Conservation (phyloP, 2,797 vertebrate species). For the Semotilus atromaculatus region DNA sequence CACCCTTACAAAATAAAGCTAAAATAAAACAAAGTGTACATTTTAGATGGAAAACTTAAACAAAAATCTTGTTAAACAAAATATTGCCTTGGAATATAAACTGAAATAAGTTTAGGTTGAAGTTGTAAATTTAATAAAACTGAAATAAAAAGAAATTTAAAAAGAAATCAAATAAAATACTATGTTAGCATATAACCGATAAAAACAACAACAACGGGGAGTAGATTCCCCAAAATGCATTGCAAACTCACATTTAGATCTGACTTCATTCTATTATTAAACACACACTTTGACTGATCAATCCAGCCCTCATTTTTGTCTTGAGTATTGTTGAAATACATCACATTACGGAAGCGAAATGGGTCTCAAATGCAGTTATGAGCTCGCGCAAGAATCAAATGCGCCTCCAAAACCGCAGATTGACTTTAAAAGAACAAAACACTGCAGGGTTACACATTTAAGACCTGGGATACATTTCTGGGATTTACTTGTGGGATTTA, state of each 20-base stretch:
- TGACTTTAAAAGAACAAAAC: neutral
- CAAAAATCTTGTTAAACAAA: neutral
- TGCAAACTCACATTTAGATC: neutral
- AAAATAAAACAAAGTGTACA: neutral
- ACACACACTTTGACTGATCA: neutral
- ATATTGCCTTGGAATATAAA: neutral
- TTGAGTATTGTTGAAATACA: neutral
- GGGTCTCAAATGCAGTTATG: constrained; percentile 3
- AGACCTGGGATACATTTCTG: constrained; percentile 19
- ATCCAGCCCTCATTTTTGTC: neutral
- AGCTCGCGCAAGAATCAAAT: neutral
- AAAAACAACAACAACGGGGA: neutral
- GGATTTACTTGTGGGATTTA: constrained; percentile 50
- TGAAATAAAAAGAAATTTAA: neutral
- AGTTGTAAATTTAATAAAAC: neutral
- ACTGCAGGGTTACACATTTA: neutral
- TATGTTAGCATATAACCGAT: neutral
- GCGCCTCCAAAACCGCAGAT: neutral
- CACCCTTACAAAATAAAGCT: neutral
- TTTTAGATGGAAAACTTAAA: neutral
- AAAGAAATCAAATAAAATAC: neutral
- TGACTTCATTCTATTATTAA: neutral
- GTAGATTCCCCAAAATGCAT: neutral
- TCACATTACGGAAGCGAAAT: neutral
- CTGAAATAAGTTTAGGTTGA: neutral